Conservation (phyloP, 2,113 vertebrate species). For the Nipponia nippon region DNA sequence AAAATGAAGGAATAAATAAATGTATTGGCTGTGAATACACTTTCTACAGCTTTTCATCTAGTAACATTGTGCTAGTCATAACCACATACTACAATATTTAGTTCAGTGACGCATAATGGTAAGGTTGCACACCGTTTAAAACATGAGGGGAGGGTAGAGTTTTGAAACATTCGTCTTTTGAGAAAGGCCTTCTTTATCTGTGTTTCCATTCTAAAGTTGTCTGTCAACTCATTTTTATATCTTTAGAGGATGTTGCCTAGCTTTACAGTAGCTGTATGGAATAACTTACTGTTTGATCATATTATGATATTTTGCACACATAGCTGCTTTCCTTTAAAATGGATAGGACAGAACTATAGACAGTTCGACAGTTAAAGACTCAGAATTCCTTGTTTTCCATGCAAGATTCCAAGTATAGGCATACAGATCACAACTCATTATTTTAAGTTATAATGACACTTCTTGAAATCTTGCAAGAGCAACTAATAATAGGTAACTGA, state of each 20-base stretch:
- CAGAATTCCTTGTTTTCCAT: neutral
- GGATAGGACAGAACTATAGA: neutral
- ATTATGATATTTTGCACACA: neutral
- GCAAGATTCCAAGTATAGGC: neutral
- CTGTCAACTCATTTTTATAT: neutral
- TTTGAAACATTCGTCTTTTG: neutral
- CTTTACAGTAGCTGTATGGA: neutral
- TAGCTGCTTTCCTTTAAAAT: neutral
- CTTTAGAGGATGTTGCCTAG: neutral
- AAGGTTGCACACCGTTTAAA: neutral
- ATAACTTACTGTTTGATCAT: neutral
- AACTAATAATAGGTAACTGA: neutral
- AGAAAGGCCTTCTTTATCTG: neutral
- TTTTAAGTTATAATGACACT: neutral
- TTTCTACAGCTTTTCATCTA: neutral
- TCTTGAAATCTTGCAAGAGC: neutral
- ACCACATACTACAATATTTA: neutral
- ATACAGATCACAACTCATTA: neutral
- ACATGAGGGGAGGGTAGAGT: neutral
- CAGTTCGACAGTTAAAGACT: neutral
- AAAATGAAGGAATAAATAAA: neutral
- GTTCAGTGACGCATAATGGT: fast-evolving
- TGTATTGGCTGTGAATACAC: neutral
- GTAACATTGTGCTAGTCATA: neutral
- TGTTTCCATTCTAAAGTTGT: neutral